These are phyloP conservation scores for Anolis carolinensis DNA, from an alignment of 2,113 vertebrate genomes.

Conservation along the genomic window DNA sequence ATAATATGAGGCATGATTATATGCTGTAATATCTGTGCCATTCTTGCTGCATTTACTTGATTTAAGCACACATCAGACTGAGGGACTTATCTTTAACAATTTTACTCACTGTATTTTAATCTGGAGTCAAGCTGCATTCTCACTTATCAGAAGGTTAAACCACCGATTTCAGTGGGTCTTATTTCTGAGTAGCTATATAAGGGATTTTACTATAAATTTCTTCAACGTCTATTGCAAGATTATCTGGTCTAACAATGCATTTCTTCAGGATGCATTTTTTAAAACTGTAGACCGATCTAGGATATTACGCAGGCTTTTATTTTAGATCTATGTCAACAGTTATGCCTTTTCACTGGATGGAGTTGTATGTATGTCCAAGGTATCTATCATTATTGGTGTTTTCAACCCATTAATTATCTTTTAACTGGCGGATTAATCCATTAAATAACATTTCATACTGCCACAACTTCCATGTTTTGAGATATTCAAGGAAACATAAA, in stretches of 20 bases:
- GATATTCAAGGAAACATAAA: background rate
- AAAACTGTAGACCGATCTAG: background rate
- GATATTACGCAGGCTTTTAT: background rate
- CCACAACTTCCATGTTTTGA: background rate
- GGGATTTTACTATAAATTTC: background rate
- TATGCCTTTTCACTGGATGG: background rate
- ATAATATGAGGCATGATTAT: slow-evolving; percentile 37
- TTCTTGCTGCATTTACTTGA: slow-evolving; percentile 45
- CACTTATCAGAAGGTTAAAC: background rate
- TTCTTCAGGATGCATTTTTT: background rate
- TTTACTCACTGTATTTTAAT: slow-evolving; percentile 5
- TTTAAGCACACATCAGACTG: background rate
- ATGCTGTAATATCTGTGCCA: slow-evolving; percentile 24
- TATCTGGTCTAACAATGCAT: background rate
- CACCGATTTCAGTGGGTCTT: background rate
- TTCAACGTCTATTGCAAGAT: background rate
- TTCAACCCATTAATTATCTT: background rate
- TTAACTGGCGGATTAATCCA: background rate
- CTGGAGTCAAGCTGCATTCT: background rate
- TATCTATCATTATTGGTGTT: background rate
- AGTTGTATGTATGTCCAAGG: background rate
- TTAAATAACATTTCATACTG: background rate
- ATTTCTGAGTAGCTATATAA: background rate
- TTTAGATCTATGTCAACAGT: background rate
- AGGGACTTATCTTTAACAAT: background rate